phyloP scores from a whole-genome alignment of 2,797 vertebrate species.

The Anableps anableps region DNA sequence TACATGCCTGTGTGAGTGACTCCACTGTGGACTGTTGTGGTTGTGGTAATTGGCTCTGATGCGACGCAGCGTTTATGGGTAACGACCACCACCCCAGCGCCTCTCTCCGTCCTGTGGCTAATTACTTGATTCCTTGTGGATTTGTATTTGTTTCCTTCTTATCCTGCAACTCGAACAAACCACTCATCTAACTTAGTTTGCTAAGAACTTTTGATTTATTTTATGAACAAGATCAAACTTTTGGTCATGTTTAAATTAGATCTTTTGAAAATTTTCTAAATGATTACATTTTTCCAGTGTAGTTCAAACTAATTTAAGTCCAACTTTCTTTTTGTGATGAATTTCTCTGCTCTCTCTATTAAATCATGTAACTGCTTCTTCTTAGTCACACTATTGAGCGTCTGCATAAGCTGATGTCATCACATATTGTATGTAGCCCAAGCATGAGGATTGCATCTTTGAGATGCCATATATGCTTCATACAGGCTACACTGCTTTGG shows the following conservation, averaged over 20 bases:
- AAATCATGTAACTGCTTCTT: neutral
- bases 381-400: neutral
- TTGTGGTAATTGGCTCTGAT: constrained; percentile 75
- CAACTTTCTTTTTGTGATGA: neutral
- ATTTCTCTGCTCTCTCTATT: neutral
- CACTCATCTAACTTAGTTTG: constrained; percentile 34
- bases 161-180: constrained; percentile 62
- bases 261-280: neutral
- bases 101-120: constrained; percentile 65
- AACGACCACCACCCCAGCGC: constrained; percentile 30
- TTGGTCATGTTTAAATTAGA: neutral
- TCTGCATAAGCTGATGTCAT: neutral
- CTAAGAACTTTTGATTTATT: neutral
- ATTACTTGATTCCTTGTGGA: constrained; percentile 75
- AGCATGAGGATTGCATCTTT: neutral
- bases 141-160: constrained; percentile 73
- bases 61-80: constrained; percentile 64
- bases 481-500: neutral
- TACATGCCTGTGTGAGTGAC: constrained; percentile 35
- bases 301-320: neutral
- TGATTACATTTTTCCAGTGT: neutral
- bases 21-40: constrained; percentile 68
- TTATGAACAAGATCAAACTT: neutral
- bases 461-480: neutral
- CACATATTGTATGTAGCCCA: neutral